Percentiles rank a stretch among this genome's conserved stretches.
These are phyloP conservation scores for Trematomus loennbergii DNA, from an alignment of 2,113 vertebrate genomes.

Conservation along the genomic window DNA sequence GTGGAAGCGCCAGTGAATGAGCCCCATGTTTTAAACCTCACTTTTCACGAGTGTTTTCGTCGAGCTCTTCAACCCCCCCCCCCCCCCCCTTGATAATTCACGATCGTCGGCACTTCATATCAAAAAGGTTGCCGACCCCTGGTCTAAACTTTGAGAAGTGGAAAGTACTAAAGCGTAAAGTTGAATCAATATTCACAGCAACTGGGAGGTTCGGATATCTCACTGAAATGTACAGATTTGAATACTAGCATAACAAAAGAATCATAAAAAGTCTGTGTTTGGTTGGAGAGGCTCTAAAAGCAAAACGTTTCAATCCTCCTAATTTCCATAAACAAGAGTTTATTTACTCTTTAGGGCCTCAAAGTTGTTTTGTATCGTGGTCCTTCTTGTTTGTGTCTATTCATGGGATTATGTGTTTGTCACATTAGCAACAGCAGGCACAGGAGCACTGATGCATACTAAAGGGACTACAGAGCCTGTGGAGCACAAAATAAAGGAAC, in stretches of 20 bases:
- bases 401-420: conserved; percentile 10
- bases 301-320: neutral
- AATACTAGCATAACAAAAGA: conserved; percentile 28
- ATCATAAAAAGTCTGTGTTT: neutral
- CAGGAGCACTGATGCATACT: neutral
- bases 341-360: conserved; percentile 1
- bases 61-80: too few relatives aligned
- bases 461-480: neutral
- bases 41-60: too few relatives aligned
- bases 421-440: neutral
- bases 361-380: conserved; percentile 4
- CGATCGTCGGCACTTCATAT: too few relatives aligned
- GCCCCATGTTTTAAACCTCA: too few relatives aligned
- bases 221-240: too few relatives aligned
- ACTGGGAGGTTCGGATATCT: too few relatives aligned
- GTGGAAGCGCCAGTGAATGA: too few relatives aligned
- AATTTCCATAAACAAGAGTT: conserved; percentile 3
- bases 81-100: too few relatives aligned
- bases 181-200: neutral
- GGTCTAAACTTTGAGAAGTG: too few relatives aligned
- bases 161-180: too few relatives aligned
- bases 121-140: too few relatives aligned
- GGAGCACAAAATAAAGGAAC: conserved; percentile 30
- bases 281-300: neutral
- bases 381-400: neutral